A percentile compares a stretch with the other conserved stretches of the same genome.
Conservation (phyloP, 2,113 vertebrate species). For the Thermophis baileyi region DNA sequence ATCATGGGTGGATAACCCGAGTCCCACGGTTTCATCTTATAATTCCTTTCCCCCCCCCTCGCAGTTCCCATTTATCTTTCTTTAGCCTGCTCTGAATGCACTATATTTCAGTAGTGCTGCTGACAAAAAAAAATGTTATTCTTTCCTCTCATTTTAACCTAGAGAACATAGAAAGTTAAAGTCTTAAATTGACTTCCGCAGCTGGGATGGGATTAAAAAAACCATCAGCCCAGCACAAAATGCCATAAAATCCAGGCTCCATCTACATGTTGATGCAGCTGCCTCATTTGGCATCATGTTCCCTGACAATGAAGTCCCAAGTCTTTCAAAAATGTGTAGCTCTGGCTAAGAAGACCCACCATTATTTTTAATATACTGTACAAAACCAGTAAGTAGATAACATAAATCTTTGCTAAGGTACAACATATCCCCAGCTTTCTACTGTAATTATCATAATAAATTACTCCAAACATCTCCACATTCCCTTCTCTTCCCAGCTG, state of each 20-base stretch:
- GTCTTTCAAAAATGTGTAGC: neutral
- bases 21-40: neutral
- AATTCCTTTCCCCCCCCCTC: neutral
- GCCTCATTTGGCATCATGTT: neutral
- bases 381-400: neutral
- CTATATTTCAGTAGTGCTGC: neutral
- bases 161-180: neutral
- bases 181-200: neutral
- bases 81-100: neutral
- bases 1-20: neutral
- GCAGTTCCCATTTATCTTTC: neutral
- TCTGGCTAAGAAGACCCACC: neutral
- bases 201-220: neutral
- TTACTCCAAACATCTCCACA: neutral
- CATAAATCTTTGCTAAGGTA: neutral
- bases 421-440: neutral
- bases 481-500: neutral
- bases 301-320: neutral
- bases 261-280: neutral
- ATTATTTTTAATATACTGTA: neutral
- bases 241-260: neutral
- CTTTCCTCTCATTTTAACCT: neutral
- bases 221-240: neutral
- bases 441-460: neutral
- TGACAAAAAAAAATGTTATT: neutral